These are phyloP conservation scores for Pao palembangensis DNA, from an alignment of 2,113 vertebrate genomes.

Conservation along the genomic window DNA sequence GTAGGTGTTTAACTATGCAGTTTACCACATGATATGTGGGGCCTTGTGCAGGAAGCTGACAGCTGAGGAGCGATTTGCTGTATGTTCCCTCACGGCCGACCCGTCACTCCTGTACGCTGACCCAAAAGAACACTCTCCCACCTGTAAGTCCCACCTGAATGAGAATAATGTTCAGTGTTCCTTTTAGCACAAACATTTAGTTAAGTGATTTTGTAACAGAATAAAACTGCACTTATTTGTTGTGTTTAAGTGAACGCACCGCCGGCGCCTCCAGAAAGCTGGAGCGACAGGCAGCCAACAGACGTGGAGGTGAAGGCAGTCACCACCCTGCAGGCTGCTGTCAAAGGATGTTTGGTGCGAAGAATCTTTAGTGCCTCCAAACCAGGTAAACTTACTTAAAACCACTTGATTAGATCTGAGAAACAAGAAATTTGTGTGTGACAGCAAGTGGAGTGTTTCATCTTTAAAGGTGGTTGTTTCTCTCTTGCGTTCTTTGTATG, in stretches of 20 bases:
- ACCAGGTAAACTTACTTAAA: slow-evolving; percentile 44
- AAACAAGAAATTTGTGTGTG: too few species aligned
- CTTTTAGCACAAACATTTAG: too few species aligned
- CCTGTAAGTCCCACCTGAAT: slow-evolving; percentile 6
- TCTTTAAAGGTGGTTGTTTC: too few species aligned
- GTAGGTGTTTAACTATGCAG: slow-evolving; percentile 81
- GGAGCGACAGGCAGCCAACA: slow-evolving; percentile 64
- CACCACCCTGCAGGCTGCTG: slow-evolving; percentile 70
- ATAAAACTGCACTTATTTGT: too few species aligned
- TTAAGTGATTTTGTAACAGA: too few species aligned
- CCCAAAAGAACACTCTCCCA: neutral
- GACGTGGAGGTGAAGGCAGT: slow-evolving; percentile 66
- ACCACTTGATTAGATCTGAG: too few species aligned
- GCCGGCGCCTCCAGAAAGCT: slow-evolving; percentile 40
- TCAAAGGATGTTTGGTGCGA: slow-evolving; percentile 64
- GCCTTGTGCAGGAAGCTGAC: slow-evolving; percentile 62
- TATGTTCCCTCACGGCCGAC: slow-evolving; percentile 76
- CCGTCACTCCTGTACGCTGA: slow-evolving; percentile 20
- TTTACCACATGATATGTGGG: slow-evolving; percentile 79
- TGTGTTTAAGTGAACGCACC: slow-evolving; percentile 15
- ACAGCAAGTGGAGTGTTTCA: too few species aligned
- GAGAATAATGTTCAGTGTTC: neutral
- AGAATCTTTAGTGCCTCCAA: slow-evolving; percentile 48
- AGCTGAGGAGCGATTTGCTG: slow-evolving; percentile 75
- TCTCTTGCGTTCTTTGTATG: neutral